Evolutionary conservation across 1,140 invertebrate species (phyloP).

Genomic region (Atta cephalotes): DNA sequence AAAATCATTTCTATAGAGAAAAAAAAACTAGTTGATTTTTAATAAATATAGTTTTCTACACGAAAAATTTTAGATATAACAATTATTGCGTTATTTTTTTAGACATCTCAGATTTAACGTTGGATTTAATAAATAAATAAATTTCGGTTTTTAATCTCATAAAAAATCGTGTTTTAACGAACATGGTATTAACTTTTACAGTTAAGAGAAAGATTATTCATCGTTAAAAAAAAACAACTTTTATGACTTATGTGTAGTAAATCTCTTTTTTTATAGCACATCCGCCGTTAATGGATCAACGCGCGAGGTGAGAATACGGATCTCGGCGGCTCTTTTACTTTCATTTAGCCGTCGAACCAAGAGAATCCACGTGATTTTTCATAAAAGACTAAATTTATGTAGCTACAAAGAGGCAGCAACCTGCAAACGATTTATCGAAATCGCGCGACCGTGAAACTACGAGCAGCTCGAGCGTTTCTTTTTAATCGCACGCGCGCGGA

Average conservation of each 20-base stretch:
- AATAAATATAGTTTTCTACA: not conserved
- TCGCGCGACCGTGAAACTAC: slow-evolving; percentile 73
- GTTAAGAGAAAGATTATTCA: not conserved
- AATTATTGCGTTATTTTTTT: not conserved
- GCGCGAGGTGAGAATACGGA: slow-evolving; percentile 20
- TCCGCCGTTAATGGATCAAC: slow-evolving; percentile 20
- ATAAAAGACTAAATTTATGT: slow-evolving; percentile 44
- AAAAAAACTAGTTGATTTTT: not conserved
- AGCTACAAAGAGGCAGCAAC: slow-evolving; percentile 42
- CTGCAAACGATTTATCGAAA: slow-evolving; percentile 68
- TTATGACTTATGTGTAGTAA: not conserved
- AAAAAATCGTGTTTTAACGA: not conserved
- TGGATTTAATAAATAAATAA: not conserved
- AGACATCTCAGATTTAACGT: not conserved
- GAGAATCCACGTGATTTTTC: slow-evolving; percentile 40
- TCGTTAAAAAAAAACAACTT: not conserved
- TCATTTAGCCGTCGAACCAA: slow-evolving; percentile 23
- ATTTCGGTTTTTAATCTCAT: not conserved
- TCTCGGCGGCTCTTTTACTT: slow-evolving; percentile 43
- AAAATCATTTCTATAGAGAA: not conserved
- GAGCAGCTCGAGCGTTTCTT: slow-evolving; percentile 69
- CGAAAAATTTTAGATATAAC: not conserved
- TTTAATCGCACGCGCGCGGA: slow-evolving; percentile 63
- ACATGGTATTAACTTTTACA: not conserved
- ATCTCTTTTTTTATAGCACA: not conserved